Evolutionary conservation across 2,113 vertebrate species (phyloP).

Genomic region (Rhinopomastus cyanomelas): DNA sequence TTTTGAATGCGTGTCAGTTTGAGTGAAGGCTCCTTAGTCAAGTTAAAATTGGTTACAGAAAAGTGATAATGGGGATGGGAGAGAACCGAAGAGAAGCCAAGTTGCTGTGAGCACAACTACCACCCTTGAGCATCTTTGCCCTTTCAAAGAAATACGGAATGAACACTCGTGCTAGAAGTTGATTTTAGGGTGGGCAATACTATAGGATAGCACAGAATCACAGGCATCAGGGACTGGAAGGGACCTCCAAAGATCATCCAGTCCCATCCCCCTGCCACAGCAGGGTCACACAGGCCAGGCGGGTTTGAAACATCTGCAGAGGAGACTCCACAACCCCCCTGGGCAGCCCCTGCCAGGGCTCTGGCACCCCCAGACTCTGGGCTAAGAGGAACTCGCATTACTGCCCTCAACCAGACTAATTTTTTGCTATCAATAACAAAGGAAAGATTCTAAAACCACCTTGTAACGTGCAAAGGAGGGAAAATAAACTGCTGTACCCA

Average conservation of each 20-base stretch:
- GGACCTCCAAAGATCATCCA: too few species aligned
- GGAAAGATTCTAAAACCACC: not conserved
- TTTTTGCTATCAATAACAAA: not conserved
- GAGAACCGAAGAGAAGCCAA: constrained; percentile 31
- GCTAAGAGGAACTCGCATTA: not conserved
- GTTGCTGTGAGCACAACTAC: not conserved
- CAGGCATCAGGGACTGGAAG: too few species aligned
- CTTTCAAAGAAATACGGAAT: constrained; percentile 2
- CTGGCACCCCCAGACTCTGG: not conserved
- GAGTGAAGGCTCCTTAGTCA: constrained; percentile 55
- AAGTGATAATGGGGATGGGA: not conserved
- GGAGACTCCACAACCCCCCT: too few species aligned
- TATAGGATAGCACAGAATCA: too few species aligned
- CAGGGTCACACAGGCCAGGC: too few species aligned
- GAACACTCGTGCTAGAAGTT: not conserved
- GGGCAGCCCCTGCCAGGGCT: too few species aligned
- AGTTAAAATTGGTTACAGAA: constrained; percentile 18
- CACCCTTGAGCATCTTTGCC: not conserved
- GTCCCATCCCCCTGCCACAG: too few species aligned
- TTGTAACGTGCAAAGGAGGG: not conserved
- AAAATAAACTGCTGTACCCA: not conserved
- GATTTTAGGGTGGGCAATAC: not conserved
- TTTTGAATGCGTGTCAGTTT: constrained; percentile 53
- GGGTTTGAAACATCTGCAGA: too few species aligned
- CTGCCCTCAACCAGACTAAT: not conserved